phyloP scores from a whole-genome alignment of 2,797 vertebrate species.

The Poecile montanus region DNA sequence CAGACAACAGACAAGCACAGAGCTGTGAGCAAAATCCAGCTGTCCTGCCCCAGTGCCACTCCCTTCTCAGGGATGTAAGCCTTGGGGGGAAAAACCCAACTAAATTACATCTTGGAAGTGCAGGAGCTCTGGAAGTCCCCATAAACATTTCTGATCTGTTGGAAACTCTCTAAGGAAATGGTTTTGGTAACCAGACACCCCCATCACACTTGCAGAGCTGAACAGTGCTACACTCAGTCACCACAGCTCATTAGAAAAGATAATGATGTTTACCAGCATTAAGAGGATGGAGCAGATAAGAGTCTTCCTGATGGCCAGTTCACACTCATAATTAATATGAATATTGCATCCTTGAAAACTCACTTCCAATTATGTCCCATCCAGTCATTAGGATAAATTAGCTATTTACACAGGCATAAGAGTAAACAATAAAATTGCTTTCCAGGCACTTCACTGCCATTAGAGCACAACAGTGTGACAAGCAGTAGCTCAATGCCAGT shows the following conservation, averaged over 20 bases:
- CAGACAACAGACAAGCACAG: not conserved
- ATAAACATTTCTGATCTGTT: not conserved
- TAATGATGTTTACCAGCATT: conserved; percentile 27
- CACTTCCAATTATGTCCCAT: conserved; percentile 15
- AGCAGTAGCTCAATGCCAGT: not conserved
- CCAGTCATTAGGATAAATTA: conserved; percentile 30
- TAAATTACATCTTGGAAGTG: not conserved
- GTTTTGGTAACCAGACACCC: not conserved
- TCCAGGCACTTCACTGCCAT: conserved; percentile 7
- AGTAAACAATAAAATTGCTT: conserved; percentile 33
- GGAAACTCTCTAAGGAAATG: not conserved
- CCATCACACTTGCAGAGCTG: not conserved
- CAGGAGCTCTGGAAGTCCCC: not conserved
- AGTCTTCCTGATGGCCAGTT: conserved; percentile 32
- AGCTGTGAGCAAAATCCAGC: not conserved
- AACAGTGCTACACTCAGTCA: not conserved
- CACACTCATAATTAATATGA: conserved; percentile 31
- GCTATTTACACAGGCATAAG: conserved; percentile 5
- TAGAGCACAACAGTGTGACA: not conserved
- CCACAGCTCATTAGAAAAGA: conserved; percentile 10
- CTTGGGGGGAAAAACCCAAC: not conserved
- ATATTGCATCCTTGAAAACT: not conserved
- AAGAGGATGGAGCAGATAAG: not conserved
- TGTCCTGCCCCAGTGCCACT: not conserved
- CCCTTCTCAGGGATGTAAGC: not conserved